A percentile compares a stretch with the other conserved stretches of the same genome.
Conservation (phyloP, 2,113 vertebrate species). For the Stigmatopora nigra region DNA sequence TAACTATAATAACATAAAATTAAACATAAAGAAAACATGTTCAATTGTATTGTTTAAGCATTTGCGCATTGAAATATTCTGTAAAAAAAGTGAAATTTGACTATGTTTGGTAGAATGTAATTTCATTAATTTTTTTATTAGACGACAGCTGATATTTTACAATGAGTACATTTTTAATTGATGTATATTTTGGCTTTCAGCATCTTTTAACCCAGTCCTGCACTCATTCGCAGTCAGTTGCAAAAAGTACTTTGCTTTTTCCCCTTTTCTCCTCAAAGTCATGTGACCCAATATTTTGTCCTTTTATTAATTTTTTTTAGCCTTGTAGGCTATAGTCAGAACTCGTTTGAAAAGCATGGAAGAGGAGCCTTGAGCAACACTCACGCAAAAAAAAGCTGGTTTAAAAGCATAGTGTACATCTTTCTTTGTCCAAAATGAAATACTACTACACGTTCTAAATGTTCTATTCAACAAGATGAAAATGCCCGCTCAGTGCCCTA, state of each 20-base stretch:
- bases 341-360: conserved; percentile 17
- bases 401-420: conserved; percentile 6
- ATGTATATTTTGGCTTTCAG: not conserved
- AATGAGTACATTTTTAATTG: not conserved
- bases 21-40: too few relatives aligned
- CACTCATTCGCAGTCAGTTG: not conserved
- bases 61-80: too few relatives aligned
- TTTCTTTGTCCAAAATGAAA: not conserved
- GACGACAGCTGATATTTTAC: not conserved
- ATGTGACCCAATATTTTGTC: conserved; percentile 8
- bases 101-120: not conserved
- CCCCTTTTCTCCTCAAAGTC: conserved; percentile 14
- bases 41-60: too few relatives aligned
- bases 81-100: too few relatives aligned
- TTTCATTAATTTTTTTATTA: not conserved
- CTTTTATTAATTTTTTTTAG: not conserved
- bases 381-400: conserved; percentile 7
- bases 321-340: conserved; percentile 19
- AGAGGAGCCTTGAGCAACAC: conserved; percentile 5
- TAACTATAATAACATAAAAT: too few relatives aligned
- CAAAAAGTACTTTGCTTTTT: not conserved
- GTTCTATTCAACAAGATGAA: not conserved
- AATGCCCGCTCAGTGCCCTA: conserved; percentile 6
- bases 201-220: not conserved
- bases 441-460: not conserved